Conservation (phyloP, 2,113 vertebrate species). For the Apistogramma diplotaenia region DNA sequence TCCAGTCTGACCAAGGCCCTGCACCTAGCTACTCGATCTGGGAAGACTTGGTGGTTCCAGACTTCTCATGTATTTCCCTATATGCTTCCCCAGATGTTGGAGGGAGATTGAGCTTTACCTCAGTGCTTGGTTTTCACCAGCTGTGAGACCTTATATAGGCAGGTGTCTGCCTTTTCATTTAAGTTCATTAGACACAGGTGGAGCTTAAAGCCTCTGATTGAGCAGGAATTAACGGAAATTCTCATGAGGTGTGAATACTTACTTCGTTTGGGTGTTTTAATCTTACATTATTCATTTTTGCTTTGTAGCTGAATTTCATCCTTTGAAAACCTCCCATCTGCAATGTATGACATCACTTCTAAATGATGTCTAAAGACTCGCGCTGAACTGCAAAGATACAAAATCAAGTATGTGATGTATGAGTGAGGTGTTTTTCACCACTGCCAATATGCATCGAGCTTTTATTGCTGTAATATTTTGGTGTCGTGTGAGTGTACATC, state of each 20-base stretch:
- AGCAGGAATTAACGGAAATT: not conserved
- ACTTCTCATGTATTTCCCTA: not conserved
- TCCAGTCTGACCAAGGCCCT: not conserved
- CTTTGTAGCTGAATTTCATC: too few species aligned
- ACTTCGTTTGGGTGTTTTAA: too few species aligned
- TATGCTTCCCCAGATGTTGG: not conserved
- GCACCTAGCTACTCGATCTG: not conserved
- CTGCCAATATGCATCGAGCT: not conserved
- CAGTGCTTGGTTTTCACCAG: not conserved
- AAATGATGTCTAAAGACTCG: not conserved
- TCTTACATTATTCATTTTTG: too few species aligned
- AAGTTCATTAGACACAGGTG: not conserved
- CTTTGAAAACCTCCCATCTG: not conserved
- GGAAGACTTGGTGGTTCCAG: not conserved
- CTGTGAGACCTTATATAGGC: not conserved
- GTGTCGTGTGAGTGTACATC: not conserved
- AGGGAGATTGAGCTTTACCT: not conserved
- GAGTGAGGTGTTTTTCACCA: not conserved
- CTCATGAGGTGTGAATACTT: not conserved
- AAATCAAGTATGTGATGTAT: not conserved
- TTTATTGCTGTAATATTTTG: not conserved
- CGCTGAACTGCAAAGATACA: not conserved
- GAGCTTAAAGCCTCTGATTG: not conserved
- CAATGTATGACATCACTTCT: not conserved
- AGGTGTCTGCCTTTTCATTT: not conserved